Evolutionary conservation across 2,113 vertebrate genomes (phyloP).

Genomic region (Pagrus major): DNA sequence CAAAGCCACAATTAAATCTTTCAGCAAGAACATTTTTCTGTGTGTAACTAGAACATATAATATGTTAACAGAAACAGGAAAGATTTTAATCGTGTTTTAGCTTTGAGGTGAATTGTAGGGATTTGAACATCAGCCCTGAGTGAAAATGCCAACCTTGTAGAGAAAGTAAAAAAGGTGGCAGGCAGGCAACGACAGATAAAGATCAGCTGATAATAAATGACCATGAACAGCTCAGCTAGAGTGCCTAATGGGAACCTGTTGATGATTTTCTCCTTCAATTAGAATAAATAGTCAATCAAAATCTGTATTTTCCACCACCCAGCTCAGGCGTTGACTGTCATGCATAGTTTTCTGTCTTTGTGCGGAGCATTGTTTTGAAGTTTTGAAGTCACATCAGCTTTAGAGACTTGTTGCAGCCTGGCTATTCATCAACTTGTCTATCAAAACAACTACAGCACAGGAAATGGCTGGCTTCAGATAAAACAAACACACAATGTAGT

Average conservation of each 20-base stretch:
- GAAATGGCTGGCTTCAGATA: rapidly evolving
- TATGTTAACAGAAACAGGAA: background rate
- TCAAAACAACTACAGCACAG: background rate
- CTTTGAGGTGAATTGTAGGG: background rate
- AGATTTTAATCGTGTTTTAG: background rate
- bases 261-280: too few species aligned
- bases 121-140: background rate
- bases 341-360: background rate
- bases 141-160: too few species aligned
- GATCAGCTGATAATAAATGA: background rate
- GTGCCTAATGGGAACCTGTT: rapidly evolving
- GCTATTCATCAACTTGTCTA: background rate
- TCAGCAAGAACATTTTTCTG: background rate
- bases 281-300: rapidly evolving
- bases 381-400: background rate
- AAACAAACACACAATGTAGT: background rate
- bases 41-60: background rate
- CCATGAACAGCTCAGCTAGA: background rate
- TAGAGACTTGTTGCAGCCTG: background rate
- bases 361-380: background rate
- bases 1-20: background rate
- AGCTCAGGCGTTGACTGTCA: too few species aligned
- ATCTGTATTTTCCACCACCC: rapidly evolving
- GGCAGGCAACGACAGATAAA: background rate
- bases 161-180: background rate